phyloP scores from a whole-genome alignment of 2,113 vertebrate genomes.

The Psilopogon haemacephalus region DNA sequence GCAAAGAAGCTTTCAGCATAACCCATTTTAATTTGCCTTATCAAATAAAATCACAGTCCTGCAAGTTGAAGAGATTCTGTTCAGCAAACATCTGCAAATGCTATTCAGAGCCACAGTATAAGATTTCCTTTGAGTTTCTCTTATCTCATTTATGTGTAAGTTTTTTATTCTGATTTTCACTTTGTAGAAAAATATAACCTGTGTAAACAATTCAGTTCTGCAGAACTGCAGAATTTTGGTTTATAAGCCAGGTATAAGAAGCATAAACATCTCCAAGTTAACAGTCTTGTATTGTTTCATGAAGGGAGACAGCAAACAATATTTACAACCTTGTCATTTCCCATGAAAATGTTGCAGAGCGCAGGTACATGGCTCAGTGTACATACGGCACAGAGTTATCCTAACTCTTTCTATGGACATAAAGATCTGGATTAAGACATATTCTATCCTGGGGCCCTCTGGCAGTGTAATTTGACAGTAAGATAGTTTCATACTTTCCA shows the following conservation, averaged over 20 bases:
- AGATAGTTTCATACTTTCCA: not conserved
- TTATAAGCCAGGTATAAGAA: not conserved
- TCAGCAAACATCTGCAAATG: conserved; percentile 49
- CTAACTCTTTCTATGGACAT: not conserved
- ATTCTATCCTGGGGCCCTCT: not conserved
- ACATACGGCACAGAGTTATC: not conserved
- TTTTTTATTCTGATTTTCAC: not conserved
- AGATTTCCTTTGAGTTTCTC: conserved; percentile 44
- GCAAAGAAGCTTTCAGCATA: conserved; percentile 37
- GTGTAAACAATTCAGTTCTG: not conserved
- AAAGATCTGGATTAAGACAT: not conserved
- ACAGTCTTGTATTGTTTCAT: not conserved
- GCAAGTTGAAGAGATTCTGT: conserved; percentile 37
- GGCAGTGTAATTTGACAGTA: not conserved
- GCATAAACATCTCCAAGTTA: not conserved
- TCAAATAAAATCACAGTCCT: conserved; percentile 23
- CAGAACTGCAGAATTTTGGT: not conserved
- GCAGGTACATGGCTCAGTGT: not conserved
- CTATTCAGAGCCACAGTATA: conserved; percentile 18
- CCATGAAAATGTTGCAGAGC: not conserved
- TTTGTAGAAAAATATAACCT: conserved; percentile 1
- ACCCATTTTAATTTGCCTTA: conserved; percentile 46
- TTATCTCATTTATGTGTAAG: not conserved
- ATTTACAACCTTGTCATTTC: not conserved
- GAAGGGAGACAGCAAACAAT: not conserved